phyloP scores from a whole-genome alignment of 2,113 vertebrate genomes.

The Willisornis vidua region DNA sequence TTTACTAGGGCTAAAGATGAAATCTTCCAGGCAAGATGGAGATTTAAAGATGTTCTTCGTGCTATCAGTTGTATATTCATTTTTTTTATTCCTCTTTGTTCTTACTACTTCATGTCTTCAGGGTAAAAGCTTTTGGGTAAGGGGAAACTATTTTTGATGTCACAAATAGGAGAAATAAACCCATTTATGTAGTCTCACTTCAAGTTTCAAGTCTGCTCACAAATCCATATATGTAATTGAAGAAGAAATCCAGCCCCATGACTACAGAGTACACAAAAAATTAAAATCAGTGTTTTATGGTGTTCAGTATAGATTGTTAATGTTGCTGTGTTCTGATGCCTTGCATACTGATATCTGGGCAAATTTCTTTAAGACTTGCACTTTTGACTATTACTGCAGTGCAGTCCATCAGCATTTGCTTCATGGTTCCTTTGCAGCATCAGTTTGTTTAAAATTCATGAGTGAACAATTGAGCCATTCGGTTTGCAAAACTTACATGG shows the following conservation, averaged over 20 bases:
- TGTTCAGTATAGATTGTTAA: neutral
- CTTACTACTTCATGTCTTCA: conserved; percentile 55
- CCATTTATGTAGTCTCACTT: neutral
- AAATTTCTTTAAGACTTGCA: neutral
- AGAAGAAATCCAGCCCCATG: neutral
- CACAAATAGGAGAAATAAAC: neutral
- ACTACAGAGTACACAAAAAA: neutral
- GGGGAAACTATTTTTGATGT: conserved; percentile 46
- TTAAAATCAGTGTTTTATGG: neutral
- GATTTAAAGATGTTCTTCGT: conserved; percentile 54
- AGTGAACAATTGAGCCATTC: neutral
- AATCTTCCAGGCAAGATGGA: conserved; percentile 52
- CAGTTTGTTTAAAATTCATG: neutral
- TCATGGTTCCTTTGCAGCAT: neutral
- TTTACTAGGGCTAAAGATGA: conserved; percentile 65
- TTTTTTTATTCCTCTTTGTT: conserved; percentile 49
- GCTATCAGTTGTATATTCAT: conserved; percentile 56
- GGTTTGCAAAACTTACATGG: neutral
- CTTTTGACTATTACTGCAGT: neutral
- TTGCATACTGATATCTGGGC: neutral
- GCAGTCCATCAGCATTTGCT: neutral
- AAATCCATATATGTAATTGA: neutral
- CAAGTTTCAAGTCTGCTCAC: neutral
- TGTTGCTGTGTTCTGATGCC: neutral
- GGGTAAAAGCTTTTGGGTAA: conserved; percentile 67